Evolutionary conservation across 2,113 vertebrate genomes (phyloP).

Genomic region (Plecturocebus donacophilus): DNA sequence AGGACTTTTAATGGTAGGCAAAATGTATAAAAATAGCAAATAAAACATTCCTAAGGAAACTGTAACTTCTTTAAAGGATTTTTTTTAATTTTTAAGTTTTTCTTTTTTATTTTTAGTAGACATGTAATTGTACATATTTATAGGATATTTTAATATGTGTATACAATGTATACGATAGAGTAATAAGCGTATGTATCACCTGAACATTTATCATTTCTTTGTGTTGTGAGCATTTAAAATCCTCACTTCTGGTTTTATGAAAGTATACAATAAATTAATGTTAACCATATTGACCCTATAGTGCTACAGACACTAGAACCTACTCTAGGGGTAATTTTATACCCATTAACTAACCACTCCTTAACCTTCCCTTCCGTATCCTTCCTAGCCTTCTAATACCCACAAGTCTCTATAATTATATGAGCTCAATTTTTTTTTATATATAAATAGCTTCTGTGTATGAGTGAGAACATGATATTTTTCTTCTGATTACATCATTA

Average conservation of each 20-base stretch:
- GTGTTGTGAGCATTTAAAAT: neutral
- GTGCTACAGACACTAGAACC: neutral
- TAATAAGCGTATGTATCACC: neutral
- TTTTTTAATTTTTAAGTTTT: neutral
- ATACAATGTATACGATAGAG: neutral
- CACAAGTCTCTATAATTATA: neutral
- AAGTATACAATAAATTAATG: neutral
- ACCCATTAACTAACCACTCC: neutral
- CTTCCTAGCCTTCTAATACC: neutral
- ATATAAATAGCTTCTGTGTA: neutral
- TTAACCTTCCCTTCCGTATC: neutral
- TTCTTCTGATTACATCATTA: no score
- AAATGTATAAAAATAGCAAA: constrained; percentile 66
- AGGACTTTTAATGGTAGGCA: constrained; percentile 52
- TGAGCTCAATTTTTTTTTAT: neutral
- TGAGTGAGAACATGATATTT: neutral
- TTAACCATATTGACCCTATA: neutral
- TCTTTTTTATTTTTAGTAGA: neutral
- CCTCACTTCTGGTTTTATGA: neutral
- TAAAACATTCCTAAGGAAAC: constrained; percentile 69
- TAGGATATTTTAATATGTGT: neutral
- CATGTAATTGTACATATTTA: neutral
- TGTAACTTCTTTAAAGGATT: constrained; percentile 52
- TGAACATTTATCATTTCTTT: neutral
- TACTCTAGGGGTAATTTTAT: neutral